These are phyloP conservation scores for Pediacus dermestoides DNA, from an alignment of 2,888 invertebrate genomes.

Conservation along the genomic window DNA sequence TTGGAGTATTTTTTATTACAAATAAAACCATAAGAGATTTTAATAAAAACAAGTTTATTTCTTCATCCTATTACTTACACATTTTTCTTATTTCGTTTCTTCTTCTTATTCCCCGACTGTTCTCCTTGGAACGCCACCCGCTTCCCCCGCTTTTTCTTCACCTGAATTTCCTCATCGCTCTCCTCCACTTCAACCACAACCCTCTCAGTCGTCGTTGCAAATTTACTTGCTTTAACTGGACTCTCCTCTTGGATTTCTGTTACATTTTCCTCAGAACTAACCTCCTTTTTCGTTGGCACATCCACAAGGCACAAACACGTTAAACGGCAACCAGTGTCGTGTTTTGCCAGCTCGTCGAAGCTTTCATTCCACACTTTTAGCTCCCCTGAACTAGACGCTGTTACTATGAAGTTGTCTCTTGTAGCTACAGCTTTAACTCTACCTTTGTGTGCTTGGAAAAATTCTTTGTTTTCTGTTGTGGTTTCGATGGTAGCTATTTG, in stretches of 20 bases:
- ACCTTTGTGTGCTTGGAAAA: constrained; percentile 57
- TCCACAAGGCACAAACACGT: constrained; percentile 62
- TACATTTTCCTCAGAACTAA: no score
- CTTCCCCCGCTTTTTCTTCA: no score
- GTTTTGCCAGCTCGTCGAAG: constrained; percentile 56
- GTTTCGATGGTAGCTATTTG: constrained; percentile 59
- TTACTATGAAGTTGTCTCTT: constrained; percentile 58
- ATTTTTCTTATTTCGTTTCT: no score
- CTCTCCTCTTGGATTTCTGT: no score
- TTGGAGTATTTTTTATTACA: no score
- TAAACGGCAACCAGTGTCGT: constrained; percentile 68
- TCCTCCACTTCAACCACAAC: constrained; percentile 32
- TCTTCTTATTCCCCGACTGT: no score
- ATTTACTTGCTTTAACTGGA: no score
- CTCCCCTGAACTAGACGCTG: constrained; percentile 76
- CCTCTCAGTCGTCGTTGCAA: no score
- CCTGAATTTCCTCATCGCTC: constrained; percentile 40
- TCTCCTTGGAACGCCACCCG: no score
- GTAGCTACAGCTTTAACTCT: constrained; percentile 66
- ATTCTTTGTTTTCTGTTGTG: constrained; percentile 17
- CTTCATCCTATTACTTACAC: no score
- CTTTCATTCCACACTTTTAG: constrained; percentile 66
- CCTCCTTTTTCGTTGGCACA: constrained; percentile 6
- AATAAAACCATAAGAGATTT: no score
- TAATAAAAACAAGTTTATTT: no score